Percentiles rank a stretch among this genome's conserved stretches.
Conservation (phyloP, 23 tunicate species). For the Halocynthia aurantium region DNA sequence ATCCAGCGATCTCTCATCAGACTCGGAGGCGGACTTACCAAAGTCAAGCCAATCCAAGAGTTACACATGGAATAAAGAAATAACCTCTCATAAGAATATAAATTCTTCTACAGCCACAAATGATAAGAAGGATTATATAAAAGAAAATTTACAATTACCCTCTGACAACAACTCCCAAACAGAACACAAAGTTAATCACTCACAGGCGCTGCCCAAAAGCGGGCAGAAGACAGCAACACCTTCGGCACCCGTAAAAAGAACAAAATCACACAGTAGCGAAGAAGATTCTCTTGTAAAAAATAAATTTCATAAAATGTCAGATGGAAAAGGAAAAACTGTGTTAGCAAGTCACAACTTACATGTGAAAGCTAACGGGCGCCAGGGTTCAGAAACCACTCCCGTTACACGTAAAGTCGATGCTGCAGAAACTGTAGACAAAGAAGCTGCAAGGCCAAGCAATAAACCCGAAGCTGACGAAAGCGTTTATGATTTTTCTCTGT, state of each 20-base stretch:
- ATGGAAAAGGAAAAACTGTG: background rate
- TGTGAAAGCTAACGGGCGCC: conserved; percentile 2
- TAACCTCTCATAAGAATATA: too few species aligned
- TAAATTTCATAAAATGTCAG: background rate
- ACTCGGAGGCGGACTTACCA: too few species aligned
- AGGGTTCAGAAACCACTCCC: background rate
- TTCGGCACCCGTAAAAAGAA: background rate
- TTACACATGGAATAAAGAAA: too few species aligned
- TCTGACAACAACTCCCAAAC: background rate
- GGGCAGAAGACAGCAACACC: background rate
- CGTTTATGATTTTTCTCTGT: conserved; percentile 72
- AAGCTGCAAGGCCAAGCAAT: background rate
- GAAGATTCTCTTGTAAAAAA: background rate
- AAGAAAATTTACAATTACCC: background rate
- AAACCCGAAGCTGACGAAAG: conserved; percentile 8
- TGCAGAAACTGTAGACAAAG: background rate
- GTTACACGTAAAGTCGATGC: background rate
- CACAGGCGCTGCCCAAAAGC: background rate
- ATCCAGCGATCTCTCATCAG: too few species aligned
- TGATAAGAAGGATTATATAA: background rate
- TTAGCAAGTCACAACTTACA: background rate
- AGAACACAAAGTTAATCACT: background rate
- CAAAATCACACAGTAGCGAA: conserved; percentile 8
- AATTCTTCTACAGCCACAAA: too few species aligned
- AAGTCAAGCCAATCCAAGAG: too few species aligned